phyloP scores from a whole-genome alignment of 2,888 invertebrate species.

The Leucania comma region DNA sequence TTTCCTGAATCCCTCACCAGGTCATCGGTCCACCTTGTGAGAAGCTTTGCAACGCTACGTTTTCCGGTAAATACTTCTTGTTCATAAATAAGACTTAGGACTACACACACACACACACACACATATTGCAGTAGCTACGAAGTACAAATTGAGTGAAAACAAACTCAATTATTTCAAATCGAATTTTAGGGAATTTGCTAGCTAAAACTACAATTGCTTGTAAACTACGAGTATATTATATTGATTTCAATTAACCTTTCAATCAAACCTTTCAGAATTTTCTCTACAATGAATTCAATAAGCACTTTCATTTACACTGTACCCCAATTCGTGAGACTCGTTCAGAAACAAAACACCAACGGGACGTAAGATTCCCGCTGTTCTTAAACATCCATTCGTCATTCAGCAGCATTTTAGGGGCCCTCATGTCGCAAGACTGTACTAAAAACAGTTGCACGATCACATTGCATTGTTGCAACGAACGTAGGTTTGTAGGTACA shows the following conservation, averaged over 20 bases:
- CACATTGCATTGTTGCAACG: slow-evolving; percentile 65
- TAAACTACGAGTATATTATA: not conserved
- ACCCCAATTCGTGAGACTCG: not conserved
- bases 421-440: slow-evolving; percentile 62
- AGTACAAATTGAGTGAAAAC: not conserved
- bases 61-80: too few species aligned
- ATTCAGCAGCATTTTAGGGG: slow-evolving; percentile 67
- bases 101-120: too few species aligned
- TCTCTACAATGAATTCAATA: slow-evolving; percentile 4
- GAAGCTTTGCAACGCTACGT: too few species aligned
- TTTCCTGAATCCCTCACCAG: too few species aligned
- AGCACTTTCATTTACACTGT: slow-evolving; percentile 20
- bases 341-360: slow-evolving; percentile 42
- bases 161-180: not conserved
- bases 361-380: slow-evolving; percentile 30
- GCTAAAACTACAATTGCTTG: not conserved
- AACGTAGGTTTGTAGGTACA: slow-evolving; percentile 61
- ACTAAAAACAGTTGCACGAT: slow-evolving; percentile 68
- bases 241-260: slow-evolving; percentile 7
- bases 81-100: too few species aligned
- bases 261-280: slow-evolving; percentile 16
- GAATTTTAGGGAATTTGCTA: not conserved
- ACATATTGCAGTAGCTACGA: too few species aligned
- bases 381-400: slow-evolving; percentile 20
- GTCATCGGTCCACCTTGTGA: too few species aligned